Base-by-base conservation (phyloP, 1,140 invertebrate species). In the Hycleus phaleratus region DNA sequence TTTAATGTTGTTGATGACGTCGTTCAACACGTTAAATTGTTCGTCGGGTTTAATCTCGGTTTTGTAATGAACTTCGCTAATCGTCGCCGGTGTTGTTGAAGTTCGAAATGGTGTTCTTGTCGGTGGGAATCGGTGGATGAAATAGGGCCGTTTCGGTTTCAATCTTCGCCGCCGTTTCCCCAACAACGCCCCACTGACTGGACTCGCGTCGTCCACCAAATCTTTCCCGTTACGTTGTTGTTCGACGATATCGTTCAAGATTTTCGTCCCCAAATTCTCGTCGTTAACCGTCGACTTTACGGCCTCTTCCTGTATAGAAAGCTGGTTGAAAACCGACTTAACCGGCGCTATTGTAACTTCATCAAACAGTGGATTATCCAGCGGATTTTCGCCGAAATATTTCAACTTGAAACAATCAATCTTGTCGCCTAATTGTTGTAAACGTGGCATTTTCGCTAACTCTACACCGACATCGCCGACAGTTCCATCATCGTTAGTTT, bases 321-420 rank as follows among this genome's bases (percentile, higher is more conserved):
- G 45, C 38, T 47, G 7, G 45, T 60, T 49, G 53, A 70, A 71
- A 26, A 70, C 49, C 7, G 67, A 59, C 56, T 61, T 45, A 1
- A 66, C 62, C 5, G 49, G 52, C 10, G 46, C 67, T 11, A 73
- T 57, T 8, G 51, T 52, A 56, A 78, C 74, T 73, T 88, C 85
- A 49, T 78, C 71, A 69, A 89, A 89, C 58, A 89, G 75, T 0
- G 87, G 87, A 77, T 81, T 88, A 62, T 90, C 86, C 49, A 88
- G 71, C 3, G 86, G 87, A 71, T 87, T 79, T 45, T 78, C 72
- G 42, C 85, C 87, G 66, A 88, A 88, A 73, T 83, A 88, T 74
- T 85, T 86, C 3, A 74, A 74, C 72, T 85, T 86, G 12, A 85
- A 82, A 66, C 87, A 90, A 59, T 85, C 81, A n/a, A 90, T 81